These are phyloP conservation scores for Oceanodroma leucorhoa DNA, from an alignment of 2,797 vertebrate species.

Conservation along the genomic window DNA sequence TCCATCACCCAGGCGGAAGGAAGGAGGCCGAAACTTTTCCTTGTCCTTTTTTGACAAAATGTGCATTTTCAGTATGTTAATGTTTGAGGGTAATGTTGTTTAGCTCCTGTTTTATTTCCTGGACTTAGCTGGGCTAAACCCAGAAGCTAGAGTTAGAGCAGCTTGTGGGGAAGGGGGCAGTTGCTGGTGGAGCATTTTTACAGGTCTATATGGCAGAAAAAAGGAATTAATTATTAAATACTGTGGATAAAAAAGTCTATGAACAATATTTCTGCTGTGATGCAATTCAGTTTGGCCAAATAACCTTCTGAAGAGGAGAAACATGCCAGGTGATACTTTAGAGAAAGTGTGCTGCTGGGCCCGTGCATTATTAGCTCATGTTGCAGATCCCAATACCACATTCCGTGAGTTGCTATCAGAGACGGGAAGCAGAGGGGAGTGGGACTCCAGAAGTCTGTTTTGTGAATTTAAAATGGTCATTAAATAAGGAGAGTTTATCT, in stretches of 20 bases:
- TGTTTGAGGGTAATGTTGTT: neutral
- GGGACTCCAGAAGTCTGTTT: neutral
- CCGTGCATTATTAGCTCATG: neutral
- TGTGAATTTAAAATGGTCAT: neutral
- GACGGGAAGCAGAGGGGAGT: fast-evolving
- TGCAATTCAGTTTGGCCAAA: neutral
- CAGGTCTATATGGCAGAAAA: neutral
- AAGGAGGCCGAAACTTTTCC: neutral
- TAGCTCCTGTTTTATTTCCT: neutral
- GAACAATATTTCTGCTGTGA: neutral
- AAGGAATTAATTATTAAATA: neutral
- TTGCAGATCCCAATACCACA: fast-evolving
- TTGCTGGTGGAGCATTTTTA: neutral
- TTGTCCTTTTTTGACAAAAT: no score
- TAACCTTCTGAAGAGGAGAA: neutral
- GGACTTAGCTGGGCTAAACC: neutral
- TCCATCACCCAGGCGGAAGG: fast-evolving
- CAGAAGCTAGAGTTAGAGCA: neutral
- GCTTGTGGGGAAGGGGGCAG: neutral
- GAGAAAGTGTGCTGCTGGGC: neutral
- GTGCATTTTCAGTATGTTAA: neutral
- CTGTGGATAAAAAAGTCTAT: fast-evolving
- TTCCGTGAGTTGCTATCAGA: neutral
- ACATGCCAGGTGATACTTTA: neutral
- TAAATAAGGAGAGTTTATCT: neutral